Evolutionary conservation across 2,113 vertebrate species (phyloP).

Genomic region (Polypterus senegalus): DNA sequence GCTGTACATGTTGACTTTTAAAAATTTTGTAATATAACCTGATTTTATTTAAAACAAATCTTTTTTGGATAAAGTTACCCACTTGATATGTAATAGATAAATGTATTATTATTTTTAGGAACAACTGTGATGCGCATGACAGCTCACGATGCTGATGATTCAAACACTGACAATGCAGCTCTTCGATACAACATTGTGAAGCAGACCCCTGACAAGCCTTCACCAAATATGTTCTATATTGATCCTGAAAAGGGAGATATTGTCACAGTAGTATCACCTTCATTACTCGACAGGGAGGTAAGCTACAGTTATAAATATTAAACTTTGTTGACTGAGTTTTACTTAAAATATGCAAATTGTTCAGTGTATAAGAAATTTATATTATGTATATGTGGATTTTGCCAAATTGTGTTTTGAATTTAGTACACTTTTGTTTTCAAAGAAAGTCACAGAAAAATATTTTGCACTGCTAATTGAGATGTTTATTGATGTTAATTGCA

Average conservation of each 20-base stretch:
- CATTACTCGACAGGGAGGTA: constrained; percentile 83
- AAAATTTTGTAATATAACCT: not conserved
- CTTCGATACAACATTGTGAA: constrained; percentile 82
- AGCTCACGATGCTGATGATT: constrained; percentile 79
- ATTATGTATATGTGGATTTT: too few relatives aligned
- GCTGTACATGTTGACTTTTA: not conserved
- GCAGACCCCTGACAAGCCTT: constrained; percentile 84
- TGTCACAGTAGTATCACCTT: constrained; percentile 78
- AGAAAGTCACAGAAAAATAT: too few relatives aligned
- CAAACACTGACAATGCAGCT: constrained; percentile 77
- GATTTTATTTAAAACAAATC: not conserved
- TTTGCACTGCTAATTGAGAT: too few relatives aligned
- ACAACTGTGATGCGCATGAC: constrained; percentile 90
- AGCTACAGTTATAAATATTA: constrained; percentile 12
- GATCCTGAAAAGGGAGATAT: constrained; percentile 90
- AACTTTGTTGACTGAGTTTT: too few relatives aligned
- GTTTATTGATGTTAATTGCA: too few relatives aligned
- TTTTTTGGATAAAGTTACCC: too few relatives aligned
- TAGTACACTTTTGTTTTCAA: too few relatives aligned
- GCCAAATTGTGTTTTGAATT: too few relatives aligned
- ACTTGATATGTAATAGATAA: not conserved
- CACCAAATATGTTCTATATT: constrained; percentile 95
- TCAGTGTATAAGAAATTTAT: too few relatives aligned
- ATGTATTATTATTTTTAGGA: constrained; percentile 39
- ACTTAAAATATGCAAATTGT: too few relatives aligned